A percentile compares a stretch with the other conserved stretches of the same genome.
These are phyloP conservation scores for Bujurquina vittata DNA, from an alignment of 2,113 vertebrate genomes.

Conservation along the genomic window DNA sequence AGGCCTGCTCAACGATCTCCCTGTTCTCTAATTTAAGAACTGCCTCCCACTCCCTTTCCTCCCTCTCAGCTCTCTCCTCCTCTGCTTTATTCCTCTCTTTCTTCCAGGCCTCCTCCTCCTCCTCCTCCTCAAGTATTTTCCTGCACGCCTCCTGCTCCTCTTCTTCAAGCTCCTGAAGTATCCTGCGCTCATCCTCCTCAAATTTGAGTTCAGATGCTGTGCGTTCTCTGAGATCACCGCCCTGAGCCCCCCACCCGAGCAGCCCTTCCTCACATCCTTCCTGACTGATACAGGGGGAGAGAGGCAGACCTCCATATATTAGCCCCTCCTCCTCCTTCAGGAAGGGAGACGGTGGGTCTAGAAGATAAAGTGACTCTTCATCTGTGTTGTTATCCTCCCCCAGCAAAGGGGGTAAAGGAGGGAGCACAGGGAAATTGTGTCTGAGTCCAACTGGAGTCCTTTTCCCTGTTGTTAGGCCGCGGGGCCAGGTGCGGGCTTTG, in stretches of 20 bases:
- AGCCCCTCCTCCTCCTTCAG: conserved; percentile 74
- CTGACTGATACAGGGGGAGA: conserved; percentile 93
- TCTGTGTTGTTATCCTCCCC: conserved; percentile 77
- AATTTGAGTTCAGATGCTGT: conserved; percentile 95
- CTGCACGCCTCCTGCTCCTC: conserved; percentile 41
- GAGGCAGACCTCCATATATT: conserved; percentile 76
- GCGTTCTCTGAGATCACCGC: conserved; percentile 84
- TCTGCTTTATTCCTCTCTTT: conserved; percentile 70
- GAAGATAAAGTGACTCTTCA: conserved; percentile 80
- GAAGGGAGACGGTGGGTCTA: conserved; percentile 83
- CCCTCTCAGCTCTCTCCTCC: conserved; percentile 76
- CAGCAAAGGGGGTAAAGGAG: conserved; percentile 78
- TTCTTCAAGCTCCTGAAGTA: conserved; percentile 87
- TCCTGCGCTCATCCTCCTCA: conserved; percentile 93
- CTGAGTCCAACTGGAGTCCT: conserved; percentile 68
- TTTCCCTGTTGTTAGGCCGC: conserved; percentile 75
- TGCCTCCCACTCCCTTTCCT: conserved; percentile 85
- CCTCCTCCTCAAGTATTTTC: conserved; percentile 34
- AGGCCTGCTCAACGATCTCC: conserved; percentile 69
- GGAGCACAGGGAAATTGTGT: conserved; percentile 77
- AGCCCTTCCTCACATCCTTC: conserved; percentile 85
- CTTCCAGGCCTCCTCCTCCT: conserved; percentile 70
- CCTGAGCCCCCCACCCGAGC: conserved; percentile 80
- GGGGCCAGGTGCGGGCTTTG: conserved; percentile 84
- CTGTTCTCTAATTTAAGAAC: conserved; percentile 81